These are phyloP conservation scores for Elephantulus edwardii DNA, from an alignment of 2,113 vertebrate species.

Conservation along the genomic window DNA sequence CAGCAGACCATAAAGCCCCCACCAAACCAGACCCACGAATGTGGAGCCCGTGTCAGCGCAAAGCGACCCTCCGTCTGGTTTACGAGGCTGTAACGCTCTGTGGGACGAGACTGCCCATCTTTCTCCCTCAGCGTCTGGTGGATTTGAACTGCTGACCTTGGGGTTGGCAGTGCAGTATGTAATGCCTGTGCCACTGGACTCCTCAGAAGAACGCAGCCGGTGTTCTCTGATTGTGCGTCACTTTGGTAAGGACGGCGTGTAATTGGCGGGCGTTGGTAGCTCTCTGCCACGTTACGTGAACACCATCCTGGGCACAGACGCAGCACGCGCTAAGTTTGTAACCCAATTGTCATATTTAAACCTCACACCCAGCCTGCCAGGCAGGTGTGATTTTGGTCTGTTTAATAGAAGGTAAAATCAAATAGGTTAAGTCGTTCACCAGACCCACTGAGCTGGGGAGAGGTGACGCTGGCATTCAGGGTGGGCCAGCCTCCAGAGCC, in stretches of 20 bases:
- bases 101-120: no score
- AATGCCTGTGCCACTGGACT: no score
- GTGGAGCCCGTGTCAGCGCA: no score
- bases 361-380: not conserved
- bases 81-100: no score
- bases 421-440: not conserved
- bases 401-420: constrained; percentile 9
- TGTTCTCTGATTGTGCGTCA: constrained; percentile 43
- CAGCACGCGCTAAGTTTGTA: not conserved
- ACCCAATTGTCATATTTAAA: not conserved
- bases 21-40: no score
- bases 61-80: no score
- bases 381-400: not conserved
- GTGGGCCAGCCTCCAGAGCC: not conserved
- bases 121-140: no score
- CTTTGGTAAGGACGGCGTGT: constrained; percentile 7
- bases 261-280: not conserved
- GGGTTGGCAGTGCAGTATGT: no score
- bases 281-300: constrained; percentile 8
- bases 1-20: no score
- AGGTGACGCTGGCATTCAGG: not conserved
- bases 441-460: not conserved
- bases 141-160: no score
- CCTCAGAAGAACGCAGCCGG: no score
- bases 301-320: no score